Evolutionary conservation across 2,113 vertebrate genomes (phyloP).

Genomic region (Nesogale talazaci): DNA sequence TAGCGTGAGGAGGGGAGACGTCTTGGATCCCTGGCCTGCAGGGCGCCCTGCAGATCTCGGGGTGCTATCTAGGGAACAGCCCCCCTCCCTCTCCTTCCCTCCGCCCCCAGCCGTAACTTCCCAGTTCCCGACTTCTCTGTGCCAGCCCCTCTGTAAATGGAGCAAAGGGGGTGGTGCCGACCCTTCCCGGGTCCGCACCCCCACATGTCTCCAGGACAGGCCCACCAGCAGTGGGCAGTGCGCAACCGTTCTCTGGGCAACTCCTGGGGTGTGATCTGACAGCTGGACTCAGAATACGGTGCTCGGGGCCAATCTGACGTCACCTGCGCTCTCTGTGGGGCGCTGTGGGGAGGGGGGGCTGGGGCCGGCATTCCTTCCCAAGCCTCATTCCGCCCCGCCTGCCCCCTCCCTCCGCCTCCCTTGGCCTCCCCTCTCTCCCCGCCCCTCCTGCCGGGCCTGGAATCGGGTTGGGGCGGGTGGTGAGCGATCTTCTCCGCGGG

Average conservation of each 20-base stretch:
- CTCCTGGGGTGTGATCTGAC: not conserved
- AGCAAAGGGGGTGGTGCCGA: not conserved
- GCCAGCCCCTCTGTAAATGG: not conserved
- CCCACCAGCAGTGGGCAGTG: not conserved
- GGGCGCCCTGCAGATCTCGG: not conserved
- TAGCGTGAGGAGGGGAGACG: conserved; percentile 49
- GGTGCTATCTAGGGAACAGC: not conserved
- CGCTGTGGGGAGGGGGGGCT: not conserved
- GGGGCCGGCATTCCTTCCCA: conserved; percentile 71
- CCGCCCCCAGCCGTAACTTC: not conserved
- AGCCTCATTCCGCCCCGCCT: conserved; percentile 64
- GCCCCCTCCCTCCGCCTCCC: too few relatives aligned
- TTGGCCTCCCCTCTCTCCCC: not conserved
- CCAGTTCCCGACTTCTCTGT: not conserved
- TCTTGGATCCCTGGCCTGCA: conserved; percentile 10
- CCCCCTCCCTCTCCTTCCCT: not conserved
- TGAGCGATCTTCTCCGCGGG: conserved; percentile 50
- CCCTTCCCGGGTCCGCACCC: not conserved
- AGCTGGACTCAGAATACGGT: conserved; percentile 59
- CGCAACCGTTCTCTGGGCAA: not conserved
- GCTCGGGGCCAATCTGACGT: conserved; percentile 67
- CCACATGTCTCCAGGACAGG: not conserved
- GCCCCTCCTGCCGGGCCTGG: conserved; percentile 59
- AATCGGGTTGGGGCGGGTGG: conserved; percentile 80
- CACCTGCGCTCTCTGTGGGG: conserved; percentile 60